Evolutionary conservation across 2,113 vertebrate species (phyloP).

Genomic region (Mystacornis crossleyi): DNA sequence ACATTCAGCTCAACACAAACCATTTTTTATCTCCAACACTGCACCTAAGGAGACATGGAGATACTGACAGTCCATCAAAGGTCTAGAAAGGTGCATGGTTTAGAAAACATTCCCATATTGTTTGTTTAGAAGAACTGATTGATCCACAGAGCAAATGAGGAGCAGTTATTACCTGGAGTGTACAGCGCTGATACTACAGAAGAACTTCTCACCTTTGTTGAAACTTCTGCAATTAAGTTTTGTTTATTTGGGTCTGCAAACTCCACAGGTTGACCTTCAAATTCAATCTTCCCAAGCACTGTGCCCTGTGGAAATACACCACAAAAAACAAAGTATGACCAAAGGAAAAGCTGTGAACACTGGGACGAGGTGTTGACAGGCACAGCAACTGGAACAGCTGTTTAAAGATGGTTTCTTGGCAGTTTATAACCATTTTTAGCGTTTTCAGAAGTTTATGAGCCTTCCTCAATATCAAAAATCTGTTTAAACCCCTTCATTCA

Average conservation of each 20-base stretch:
- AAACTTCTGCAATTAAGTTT: constrained; percentile 92
- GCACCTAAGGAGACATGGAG: background rate
- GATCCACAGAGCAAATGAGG: background rate
- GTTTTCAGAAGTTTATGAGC: background rate
- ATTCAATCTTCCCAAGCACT: constrained; percentile 94
- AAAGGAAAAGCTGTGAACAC: constrained; percentile 29
- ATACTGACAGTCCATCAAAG: background rate
- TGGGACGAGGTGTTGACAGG: background rate
- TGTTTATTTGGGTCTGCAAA: constrained; percentile 87
- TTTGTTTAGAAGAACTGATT: background rate
- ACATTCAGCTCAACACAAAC: background rate
- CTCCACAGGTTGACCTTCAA: constrained; percentile 89
- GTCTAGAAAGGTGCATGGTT: background rate
- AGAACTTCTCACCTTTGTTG: constrained; percentile 86
- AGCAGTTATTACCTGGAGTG: background rate
- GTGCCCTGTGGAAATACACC: constrained; percentile 81
- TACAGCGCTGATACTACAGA: background rate
- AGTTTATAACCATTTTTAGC: background rate
- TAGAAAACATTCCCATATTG: background rate
- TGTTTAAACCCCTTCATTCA: background rate
- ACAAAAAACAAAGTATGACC: background rate
- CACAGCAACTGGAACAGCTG: constrained; percentile 20
- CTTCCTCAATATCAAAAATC: background rate
- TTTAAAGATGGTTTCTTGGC: background rate
- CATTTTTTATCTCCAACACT: background rate